Conservation (phyloP, 1,140 invertebrate species). For the Zaprionus vittiger region DNA sequence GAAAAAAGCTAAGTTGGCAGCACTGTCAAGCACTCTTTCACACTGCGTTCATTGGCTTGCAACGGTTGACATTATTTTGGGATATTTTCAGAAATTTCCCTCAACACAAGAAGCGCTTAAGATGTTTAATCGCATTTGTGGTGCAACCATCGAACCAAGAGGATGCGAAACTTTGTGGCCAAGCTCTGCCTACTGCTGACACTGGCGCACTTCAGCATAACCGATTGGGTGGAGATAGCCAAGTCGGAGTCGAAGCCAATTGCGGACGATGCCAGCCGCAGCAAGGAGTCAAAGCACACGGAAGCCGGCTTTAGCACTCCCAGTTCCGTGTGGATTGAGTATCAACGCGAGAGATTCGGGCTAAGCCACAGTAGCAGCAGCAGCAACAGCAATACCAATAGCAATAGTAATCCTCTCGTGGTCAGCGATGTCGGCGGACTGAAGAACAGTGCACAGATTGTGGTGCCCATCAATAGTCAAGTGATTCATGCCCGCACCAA, state of each 20-base stretch:
- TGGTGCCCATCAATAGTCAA: slow-evolving; percentile 42
- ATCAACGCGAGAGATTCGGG: slow-evolving; percentile 72
- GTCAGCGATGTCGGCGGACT: slow-evolving; percentile 43
- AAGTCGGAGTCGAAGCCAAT: slow-evolving; percentile 25
- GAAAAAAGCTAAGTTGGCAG: not conserved
- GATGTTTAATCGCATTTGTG: slow-evolving; percentile 32
- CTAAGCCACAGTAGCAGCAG: slow-evolving; percentile 22
- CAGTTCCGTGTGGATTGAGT: slow-evolving; percentile 72
- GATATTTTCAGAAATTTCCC: slow-evolving; percentile 22
- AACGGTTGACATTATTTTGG: slow-evolving; percentile 62
- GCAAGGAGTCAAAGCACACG: slow-evolving; percentile 12
- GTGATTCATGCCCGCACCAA: slow-evolving; percentile 44
- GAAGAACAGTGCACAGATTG: slow-evolving; percentile 49
- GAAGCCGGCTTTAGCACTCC: slow-evolving; percentile 62
- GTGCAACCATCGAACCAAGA: slow-evolving; percentile 5
- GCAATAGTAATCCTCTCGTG: slow-evolving; percentile 35
- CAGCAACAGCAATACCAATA: slow-evolving; percentile 24
- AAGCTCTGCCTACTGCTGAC: slow-evolving; percentile 34
- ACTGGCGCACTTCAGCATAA: slow-evolving; percentile 28
- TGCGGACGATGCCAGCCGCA: not conserved
- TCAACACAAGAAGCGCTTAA: not conserved
- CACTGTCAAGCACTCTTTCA: not conserved
- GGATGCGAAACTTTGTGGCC: slow-evolving; percentile 49
- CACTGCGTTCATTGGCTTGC: slow-evolving; percentile 41
- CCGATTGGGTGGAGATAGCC: slow-evolving; percentile 48